Evolutionary conservation across 2,797 vertebrate genomes (phyloP).

Genomic region (Gymnothorax javanicus): DNA sequence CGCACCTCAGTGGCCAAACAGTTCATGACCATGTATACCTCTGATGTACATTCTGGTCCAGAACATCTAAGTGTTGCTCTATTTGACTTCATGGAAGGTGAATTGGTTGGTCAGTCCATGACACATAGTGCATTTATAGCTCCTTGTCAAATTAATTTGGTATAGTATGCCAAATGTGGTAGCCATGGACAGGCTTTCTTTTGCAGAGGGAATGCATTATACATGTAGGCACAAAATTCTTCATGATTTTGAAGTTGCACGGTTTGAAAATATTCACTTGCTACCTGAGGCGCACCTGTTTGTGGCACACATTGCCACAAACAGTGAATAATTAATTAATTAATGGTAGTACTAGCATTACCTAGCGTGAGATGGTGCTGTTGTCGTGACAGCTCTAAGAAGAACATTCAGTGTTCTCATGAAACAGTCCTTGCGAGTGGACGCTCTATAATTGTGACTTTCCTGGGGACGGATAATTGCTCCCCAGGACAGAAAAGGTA

Average conservation of each 20-base stretch:
- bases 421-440: background rate
- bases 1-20: background rate
- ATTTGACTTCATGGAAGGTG: background rate
- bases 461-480: background rate
- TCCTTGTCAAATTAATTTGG: background rate
- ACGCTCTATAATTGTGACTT: background rate
- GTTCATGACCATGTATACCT: background rate
- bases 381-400: background rate
- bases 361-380: background rate
- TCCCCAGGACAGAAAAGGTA: background rate
- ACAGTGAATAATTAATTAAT: background rate
- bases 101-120: slow-evolving; percentile 1
- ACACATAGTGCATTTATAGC: background rate
- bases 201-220: background rate
- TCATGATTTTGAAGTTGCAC: background rate
- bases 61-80: background rate
- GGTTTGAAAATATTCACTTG: background rate
- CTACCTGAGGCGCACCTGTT: background rate
- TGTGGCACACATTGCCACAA: background rate
- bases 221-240: background rate
- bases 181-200: background rate
- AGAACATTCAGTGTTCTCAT: background rate
- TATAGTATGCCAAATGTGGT: background rate
- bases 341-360: background rate
- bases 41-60: background rate